A percentile compares a stretch with the other conserved stretches of the same genome.
These are phyloP conservation scores for Diarsia dahlii DNA, from an alignment of 2,888 invertebrate genomes.

Conservation along the genomic window DNA sequence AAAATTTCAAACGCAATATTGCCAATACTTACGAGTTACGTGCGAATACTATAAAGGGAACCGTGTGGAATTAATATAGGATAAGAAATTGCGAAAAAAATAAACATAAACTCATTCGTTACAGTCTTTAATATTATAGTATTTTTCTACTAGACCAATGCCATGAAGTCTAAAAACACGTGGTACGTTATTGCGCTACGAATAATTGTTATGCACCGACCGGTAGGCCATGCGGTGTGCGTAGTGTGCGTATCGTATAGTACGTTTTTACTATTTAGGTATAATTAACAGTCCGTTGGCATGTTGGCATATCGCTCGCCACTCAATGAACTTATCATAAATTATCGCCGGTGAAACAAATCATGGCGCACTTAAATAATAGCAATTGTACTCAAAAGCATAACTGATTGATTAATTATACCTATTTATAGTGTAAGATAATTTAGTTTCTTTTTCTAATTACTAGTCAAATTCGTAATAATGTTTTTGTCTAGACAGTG, in stretches of 20 bases:
- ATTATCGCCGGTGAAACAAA: slow-evolving; percentile 35
- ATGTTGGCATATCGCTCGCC: slow-evolving; percentile 43
- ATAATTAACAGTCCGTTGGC: slow-evolving; percentile 36
- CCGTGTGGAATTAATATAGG: slow-evolving; percentile 23
- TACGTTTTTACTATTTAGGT: slow-evolving; percentile 56
- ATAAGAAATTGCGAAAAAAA: slow-evolving; percentile 34
- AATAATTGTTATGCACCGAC: slow-evolving; percentile 50
- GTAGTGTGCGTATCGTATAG: slow-evolving; percentile 56
- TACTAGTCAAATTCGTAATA: not conserved
- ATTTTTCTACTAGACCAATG: slow-evolving; percentile 68
- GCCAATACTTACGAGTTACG: slow-evolving; percentile 46
- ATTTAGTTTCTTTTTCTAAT: slow-evolving; percentile 8
- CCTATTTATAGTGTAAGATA: slow-evolving; percentile 11
- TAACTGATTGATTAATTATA: slow-evolving; percentile 24
- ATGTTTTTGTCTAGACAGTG: not conserved
- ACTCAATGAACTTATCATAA: slow-evolving; percentile 70
- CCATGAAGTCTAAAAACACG: slow-evolving; percentile 64
- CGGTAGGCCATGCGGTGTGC: slow-evolving; percentile 69
- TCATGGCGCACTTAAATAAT: slow-evolving; percentile 19
- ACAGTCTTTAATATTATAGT: slow-evolving; percentile 57
- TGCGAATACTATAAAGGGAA: slow-evolving; percentile 30
- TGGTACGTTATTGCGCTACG: slow-evolving; percentile 62
- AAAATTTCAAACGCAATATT: slow-evolving; percentile 49
- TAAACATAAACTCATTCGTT: slow-evolving; percentile 38
- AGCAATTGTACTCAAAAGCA: slow-evolving; percentile 26